These are phyloP conservation scores for Electrophaes corylata DNA, from an alignment of 2,888 invertebrate genomes.

Conservation along the genomic window DNA sequence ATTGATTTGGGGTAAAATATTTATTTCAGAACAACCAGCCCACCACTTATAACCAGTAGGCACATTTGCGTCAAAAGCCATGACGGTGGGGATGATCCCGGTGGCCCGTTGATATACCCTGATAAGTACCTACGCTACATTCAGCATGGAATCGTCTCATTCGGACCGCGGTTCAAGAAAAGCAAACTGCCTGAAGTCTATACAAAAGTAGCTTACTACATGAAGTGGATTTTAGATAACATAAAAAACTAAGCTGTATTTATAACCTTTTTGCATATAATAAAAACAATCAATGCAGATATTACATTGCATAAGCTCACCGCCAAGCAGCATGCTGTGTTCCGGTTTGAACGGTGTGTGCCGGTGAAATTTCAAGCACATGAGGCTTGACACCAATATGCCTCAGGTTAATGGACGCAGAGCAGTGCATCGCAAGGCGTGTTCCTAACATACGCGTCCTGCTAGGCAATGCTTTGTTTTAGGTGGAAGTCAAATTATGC, in stretches of 20 bases:
- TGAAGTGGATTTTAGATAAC: conserved; percentile 85
- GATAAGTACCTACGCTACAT: conserved; percentile 71
- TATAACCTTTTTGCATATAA: no score
- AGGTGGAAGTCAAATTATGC: no score
- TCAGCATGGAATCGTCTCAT: conserved; percentile 86
- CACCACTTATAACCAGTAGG: neutral
- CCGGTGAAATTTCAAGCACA: no score
- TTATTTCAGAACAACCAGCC: neutral
- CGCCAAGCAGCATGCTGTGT: no score
- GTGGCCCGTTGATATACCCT: conserved; percentile 85
- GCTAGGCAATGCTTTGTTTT: no score
- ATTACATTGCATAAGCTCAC: no score
- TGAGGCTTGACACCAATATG: no score
- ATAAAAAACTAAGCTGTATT: conserved; percentile 39
- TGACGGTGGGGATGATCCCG: conserved; percentile 88
- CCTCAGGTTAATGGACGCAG: no score
- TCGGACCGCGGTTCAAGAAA: conserved; percentile 76
- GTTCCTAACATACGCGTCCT: no score
- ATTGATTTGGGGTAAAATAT: neutral
- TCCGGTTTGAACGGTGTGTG: no score
- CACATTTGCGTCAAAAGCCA: conserved; percentile 61
- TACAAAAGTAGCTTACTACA: conserved; percentile 80
- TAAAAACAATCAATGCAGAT: no score
- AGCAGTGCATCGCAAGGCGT: no score
- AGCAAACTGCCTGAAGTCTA: conserved; percentile 84